Conservation (phyloP, 2,888 invertebrate genomes). For the Drosophila putrida region DNA sequence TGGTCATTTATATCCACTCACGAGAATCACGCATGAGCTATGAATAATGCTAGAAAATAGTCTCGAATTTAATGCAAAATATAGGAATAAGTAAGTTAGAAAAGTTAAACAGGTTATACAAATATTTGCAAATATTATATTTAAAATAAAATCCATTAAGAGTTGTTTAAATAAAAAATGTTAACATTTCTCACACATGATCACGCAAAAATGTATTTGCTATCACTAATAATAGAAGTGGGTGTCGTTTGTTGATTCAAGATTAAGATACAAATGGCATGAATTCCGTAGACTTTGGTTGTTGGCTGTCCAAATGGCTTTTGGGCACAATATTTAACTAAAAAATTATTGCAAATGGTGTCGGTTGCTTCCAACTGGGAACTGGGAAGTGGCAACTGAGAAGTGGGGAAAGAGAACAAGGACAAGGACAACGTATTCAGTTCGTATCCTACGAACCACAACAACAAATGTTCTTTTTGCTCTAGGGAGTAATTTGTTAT, state of each 20-base stretch:
- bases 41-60: not conserved
- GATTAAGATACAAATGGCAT: slow-evolving; percentile 39
- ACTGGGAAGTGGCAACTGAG: not conserved
- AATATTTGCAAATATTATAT: not conserved
- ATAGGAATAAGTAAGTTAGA: no score
- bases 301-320: slow-evolving; percentile 27
- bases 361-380: slow-evolving; percentile 8
- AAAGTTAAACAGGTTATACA: not conserved
- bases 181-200: no score
- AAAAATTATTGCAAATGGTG: slow-evolving; percentile 45
- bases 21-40: not conserved
- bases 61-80: not conserved
- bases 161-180: not conserved
- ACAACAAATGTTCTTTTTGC: slow-evolving; percentile 28
- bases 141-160: not conserved
- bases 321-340: slow-evolving; percentile 45
- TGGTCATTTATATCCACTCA: not conserved
- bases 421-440: not conserved
- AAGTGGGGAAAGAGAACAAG: slow-evolving; percentile 10
- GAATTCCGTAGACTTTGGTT: slow-evolving; percentile 15
- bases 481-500: slow-evolving; percentile 74
- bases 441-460: slow-evolving; percentile 9
- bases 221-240: slow-evolving; percentile 42
- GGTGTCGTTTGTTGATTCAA: slow-evolving; percentile 58
- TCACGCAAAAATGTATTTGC: slow-evolving; percentile 3